Conservation (phyloP, 2,113 vertebrate genomes). For the Corythornis madagascariensis region DNA sequence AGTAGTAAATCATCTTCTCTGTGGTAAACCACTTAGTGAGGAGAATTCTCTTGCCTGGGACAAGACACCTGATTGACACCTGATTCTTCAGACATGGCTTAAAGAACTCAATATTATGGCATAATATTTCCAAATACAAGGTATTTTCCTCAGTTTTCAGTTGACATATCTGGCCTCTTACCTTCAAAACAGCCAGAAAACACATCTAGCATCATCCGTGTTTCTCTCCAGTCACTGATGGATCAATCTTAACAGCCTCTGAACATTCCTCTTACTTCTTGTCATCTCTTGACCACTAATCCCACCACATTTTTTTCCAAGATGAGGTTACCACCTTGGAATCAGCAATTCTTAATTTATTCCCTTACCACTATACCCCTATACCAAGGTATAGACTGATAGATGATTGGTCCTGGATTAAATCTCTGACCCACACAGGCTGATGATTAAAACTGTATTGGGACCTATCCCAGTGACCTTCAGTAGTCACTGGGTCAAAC, state of each 20-base stretch:
- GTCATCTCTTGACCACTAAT: not conserved
- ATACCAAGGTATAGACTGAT: not conserved
- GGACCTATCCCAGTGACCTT: not conserved
- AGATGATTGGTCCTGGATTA: not conserved
- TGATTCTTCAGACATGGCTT: not conserved
- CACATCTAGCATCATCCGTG: not conserved
- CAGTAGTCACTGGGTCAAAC: not conserved
- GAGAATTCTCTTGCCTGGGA: not conserved
- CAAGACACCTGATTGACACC: not conserved
- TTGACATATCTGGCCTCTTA: not conserved
- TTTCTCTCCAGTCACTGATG: not conserved
- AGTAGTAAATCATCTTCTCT: not conserved
- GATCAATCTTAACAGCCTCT: not conserved
- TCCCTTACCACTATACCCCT: not conserved
- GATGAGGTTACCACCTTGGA: not conserved
- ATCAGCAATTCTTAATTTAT: not conserved
- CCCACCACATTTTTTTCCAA: not conserved
- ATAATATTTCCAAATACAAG: not conserved
- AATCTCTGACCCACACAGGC: not conserved
- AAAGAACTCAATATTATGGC: not conserved
- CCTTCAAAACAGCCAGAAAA: not conserved
- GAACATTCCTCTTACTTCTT: not conserved
- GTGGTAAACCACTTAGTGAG: not conserved
- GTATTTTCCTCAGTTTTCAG: not conserved
- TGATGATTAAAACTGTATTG: not conserved